Evolutionary conservation across 2,113 vertebrate genomes (phyloP), one percentile per base, ranked within the genome.

Genomic region (Epinephelus moara): DNA sequence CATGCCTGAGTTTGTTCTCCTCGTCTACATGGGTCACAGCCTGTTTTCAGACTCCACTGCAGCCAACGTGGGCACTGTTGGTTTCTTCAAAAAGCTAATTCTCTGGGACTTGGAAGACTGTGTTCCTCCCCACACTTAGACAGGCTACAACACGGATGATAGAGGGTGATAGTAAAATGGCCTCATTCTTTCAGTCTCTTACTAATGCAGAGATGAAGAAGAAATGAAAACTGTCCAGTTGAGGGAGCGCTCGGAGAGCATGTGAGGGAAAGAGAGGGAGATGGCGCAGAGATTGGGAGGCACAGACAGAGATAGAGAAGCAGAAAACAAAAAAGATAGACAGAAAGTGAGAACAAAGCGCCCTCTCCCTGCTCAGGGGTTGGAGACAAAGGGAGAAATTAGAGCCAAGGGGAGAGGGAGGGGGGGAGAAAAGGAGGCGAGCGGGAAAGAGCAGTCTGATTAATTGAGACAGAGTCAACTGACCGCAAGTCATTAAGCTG

Each of bases 391-490:
- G 62, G 30, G 75, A 80, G 67, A 89, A 85, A 90, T 85, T 76
- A 82, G 61, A 87, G 86, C 81, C 73, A 82, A 84, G 68, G 56
- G 78, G 75, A 81, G 80, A 84, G 33, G 56, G 40, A 75, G 25
- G 42, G 11, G 3, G 1, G 5, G 33, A 45, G 8, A 66, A 85
- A 75, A 73, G 42, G 60, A 81, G 70, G 74, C 70, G 25, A 82
- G 75, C 52, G 2, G 73, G 89, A 93, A 91, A 88, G 90, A 94
- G 90, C 87, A 91, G 83, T 88, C 89, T 93, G 92, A 95, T 94
- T 92, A 94, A 95, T 93, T 94, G 93, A 95, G 94, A 95, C 93
- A 92, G 92, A 94, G 89, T 91, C 91, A 92, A 93, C 91, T 94
- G 92, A 95, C 93, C 92, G 88, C 92, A 92, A 93, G 92, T 94